Evolutionary conservation across 64 coral and sea anemone genomes (phyloP), one percentile per base, ranked within the genome.

Genomic region (Stichodactyla mertensii): DNA sequence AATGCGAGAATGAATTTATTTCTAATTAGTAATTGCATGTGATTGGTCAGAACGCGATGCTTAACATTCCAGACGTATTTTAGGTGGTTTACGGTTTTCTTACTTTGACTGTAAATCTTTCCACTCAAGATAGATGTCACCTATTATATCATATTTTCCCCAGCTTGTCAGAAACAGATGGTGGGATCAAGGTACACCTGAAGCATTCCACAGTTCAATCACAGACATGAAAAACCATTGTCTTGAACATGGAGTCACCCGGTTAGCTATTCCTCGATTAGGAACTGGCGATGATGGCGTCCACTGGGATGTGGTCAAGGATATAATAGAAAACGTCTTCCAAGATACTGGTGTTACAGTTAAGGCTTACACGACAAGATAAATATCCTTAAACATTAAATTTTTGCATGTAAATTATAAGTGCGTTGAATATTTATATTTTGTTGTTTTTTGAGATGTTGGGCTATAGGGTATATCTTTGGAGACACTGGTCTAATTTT

Each of bases 81-180:
- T 36, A 36, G 31, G 31, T 36, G 31, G 31, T 36, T 36, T 2
- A 36, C 31, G 31, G 31, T 36, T 0, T 36, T 36, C 31, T 36
- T 36, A 36, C 31, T 36, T 36, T 36, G 31, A 36, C 31, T 36
- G 31, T 36, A 36, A 36, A 36, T 36, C 31, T 36, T 1, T 36
- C 31, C 31, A 36, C 31, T 36, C 0, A 36, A 36, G 31, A 74
- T 74, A 31, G 11, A 11, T 23, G 36, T 23, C 78, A 53, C 6
- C n/a, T 81, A 81, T 19, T 14, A 0, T 61, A 16, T 55, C 15
- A 52, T 81, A 22, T 82, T 89, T 70, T 9, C 23, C 77, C 61
- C 19, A 96, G 94, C 80, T 96, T 54, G 91, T 89, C 58, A 88
- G 94, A 62, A 82, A 87, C 67, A 90, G 88, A 51, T 96, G 94